These are phyloP conservation scores for Trichomycterus rosablanca DNA, from an alignment of 2,113 vertebrate species.

Conservation along the genomic window DNA sequence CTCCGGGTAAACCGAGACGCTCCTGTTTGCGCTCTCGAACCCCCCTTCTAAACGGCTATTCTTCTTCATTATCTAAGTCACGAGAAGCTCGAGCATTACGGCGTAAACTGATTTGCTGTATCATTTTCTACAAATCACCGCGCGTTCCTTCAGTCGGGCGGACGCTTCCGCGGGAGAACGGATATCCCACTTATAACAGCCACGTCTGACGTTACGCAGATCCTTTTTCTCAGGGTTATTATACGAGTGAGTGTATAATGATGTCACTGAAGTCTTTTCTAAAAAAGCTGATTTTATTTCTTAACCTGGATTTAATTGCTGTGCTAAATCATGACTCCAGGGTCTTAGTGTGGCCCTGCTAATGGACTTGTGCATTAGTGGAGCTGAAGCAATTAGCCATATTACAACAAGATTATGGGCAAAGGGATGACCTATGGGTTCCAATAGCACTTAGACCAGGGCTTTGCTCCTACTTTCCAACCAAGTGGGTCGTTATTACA, in stretches of 20 bases:
- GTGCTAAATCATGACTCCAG: conserved; percentile 48
- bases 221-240: conserved; percentile 23
- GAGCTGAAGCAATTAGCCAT: conserved; percentile 66
- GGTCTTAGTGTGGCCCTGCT: conserved; percentile 55
- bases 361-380: conserved; percentile 65
- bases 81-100: conserved; percentile 35
- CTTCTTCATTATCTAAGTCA: conserved; percentile 43
- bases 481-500: conserved; percentile 11
- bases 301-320: conserved; percentile 51
- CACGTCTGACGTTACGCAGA: background rate
- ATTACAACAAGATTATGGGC: conserved; percentile 62
- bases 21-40: conserved; percentile 39
- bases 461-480: conserved; percentile 6
- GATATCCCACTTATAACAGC: background rate
- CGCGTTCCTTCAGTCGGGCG: conserved; percentile 20
- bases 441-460: conserved; percentile 47
- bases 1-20: conserved; percentile 43
- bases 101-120: conserved; percentile 44
- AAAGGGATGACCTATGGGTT: conserved; percentile 55
- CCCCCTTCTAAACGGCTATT: conserved; percentile 34
- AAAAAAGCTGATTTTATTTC: conserved; percentile 4
- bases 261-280: conserved; percentile 3
- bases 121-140: conserved; percentile 39
- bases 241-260: background rate
- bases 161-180: conserved; percentile 5